Base-by-base conservation (phyloP, 2,888 invertebrate genomes). In the Polydrusus pterygomalis region DNA sequence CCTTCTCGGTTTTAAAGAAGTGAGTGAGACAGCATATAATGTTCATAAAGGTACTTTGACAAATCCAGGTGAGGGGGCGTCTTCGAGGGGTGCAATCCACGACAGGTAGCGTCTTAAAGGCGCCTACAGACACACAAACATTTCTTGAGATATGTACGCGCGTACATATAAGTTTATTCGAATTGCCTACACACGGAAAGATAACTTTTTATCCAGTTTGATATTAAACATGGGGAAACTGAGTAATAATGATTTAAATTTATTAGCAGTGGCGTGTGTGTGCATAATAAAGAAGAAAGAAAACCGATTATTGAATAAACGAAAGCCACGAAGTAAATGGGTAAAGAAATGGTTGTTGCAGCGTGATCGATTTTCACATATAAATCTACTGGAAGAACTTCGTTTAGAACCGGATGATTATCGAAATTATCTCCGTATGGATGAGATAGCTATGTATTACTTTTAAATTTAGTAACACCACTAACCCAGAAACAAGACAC, bases 231-330 rank as follows among this genome's bases (percentile, higher is more conserved):
- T 30, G 30, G 30, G 30, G 30, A 30, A 6, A 30, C 5, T 30
- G 58, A n/a, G 18, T 58, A 20, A 51, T 13, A 15, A 56, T 20
- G 30, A 56, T 11, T 25, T 25, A 20, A 56, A 56, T 56, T 25
- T 56, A 56, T 56, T 30, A 56, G 56, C 45, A 45, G 15, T 45
- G 45, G 45, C 45, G 45, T 45, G 45, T 13, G 15, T 45, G 10
- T 45, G 45, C 13, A 13, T 45, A 13, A 45, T 40, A 40, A 40
- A 40, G 40, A 40, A 45, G 13, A 45, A 15, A 45, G 15, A 45
- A n/a, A n/a, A 15, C 13, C 45, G 13, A 15, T 45, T 15, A 45
- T 13, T 15, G 10, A 45, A 45, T 15, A 45, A 13, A 15, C 45
- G 10, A 17, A 17, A 8, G 49, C 49, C 49, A 51, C 18, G 30